phyloP scores from a whole-genome alignment of 2,113 vertebrate species.

The Aptenodytes patagonicus region DNA sequence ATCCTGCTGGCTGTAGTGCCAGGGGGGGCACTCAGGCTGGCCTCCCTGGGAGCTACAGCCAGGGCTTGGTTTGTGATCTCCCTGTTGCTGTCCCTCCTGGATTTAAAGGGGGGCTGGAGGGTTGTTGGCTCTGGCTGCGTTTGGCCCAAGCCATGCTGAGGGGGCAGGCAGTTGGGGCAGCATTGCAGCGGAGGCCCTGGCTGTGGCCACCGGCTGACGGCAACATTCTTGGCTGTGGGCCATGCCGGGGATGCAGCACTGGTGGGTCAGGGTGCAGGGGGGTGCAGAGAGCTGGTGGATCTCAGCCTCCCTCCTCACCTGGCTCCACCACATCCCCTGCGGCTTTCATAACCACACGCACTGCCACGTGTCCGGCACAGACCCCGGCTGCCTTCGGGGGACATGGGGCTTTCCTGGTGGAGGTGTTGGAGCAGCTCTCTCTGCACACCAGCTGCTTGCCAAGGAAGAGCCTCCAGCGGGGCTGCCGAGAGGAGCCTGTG shows the following conservation, averaged over 20 bases:
- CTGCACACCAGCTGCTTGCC: background rate
- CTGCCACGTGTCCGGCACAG: fast-evolving
- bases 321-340: background rate
- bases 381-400: background rate
- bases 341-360: background rate
- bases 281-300: background rate
- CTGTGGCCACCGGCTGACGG: fast-evolving
- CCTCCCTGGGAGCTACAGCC: background rate
- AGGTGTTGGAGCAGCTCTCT: fast-evolving
- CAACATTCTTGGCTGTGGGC: background rate
- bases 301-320: background rate
- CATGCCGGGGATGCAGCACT: background rate
- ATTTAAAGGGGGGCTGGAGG: background rate
- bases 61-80: background rate
- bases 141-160: background rate
- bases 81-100: background rate
- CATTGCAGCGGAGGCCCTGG: too few relatives aligned
- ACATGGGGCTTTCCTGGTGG: background rate
- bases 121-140: background rate
- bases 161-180: background rate
- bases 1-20: background rate
- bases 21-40: background rate
- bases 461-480: too few relatives aligned
- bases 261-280: background rate
- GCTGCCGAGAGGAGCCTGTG: fast-evolving